Conservation (phyloP, 2,888 invertebrate genomes). For the Trisateles emortualis region DNA sequence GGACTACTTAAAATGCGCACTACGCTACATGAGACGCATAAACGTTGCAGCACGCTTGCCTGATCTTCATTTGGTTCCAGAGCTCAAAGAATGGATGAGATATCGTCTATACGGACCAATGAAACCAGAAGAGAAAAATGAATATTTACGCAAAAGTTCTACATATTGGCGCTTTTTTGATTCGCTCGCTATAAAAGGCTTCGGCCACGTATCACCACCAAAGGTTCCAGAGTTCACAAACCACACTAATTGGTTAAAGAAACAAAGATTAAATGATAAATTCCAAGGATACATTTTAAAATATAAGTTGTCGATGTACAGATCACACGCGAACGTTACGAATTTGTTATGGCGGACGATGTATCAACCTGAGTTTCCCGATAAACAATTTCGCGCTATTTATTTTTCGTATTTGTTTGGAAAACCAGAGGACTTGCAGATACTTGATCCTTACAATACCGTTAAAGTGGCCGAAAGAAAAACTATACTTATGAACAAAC, state of each 20-base stretch:
- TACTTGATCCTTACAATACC: conserved; percentile 70
- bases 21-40: conserved; percentile 60
- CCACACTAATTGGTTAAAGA: conserved; percentile 66
- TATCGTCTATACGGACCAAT: conserved; percentile 67
- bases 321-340: conserved; percentile 62
- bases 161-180: conserved; percentile 64
- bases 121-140: conserved; percentile 48
- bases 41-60: conserved; percentile 76
- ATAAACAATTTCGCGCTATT: conserved; percentile 78
- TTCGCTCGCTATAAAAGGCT: conserved; percentile 53
- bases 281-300: conserved; percentile 59
- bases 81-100: conserved; percentile 79
- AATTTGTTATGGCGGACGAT: conserved; percentile 78
- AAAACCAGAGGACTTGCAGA: conserved; percentile 61
- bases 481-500: conserved; percentile 46
- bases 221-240: conserved; percentile 54
- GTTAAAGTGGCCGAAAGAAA: conserved; percentile 59
- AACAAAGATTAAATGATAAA: conserved; percentile 62
- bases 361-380: conserved; percentile 73
- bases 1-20: conserved; percentile 74
- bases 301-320: conserved; percentile 64
- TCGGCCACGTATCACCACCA: conserved; percentile 62
- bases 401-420: conserved; percentile 73
- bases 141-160: conserved; percentile 58
- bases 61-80: conserved; percentile 72